Evolutionary conservation across 1,140 invertebrate genomes (phyloP), one percentile per base, ranked within the genome.

Genomic region (Oedothorax gibbosus): DNA sequence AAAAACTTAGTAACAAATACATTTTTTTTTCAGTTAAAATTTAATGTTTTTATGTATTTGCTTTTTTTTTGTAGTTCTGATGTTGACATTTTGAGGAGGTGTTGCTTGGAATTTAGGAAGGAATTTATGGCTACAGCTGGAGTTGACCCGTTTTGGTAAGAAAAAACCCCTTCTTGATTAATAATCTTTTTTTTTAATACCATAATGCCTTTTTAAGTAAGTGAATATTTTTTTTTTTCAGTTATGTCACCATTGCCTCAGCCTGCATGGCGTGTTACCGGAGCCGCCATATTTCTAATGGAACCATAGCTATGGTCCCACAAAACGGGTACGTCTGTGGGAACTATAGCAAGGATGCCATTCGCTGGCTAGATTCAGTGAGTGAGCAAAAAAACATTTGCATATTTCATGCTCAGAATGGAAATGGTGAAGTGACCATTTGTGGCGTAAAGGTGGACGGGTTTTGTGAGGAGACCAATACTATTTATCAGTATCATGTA

Each of bases 301-400:
- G 86, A 11, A 69, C 14, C 5, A 87, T 87, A 57, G 76, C 64
- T 18, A 80, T 87, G 21, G 69, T 87, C 14, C 86, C 85, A 8
- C n/a, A 51, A 18, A 53, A 50, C 6, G 86, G 86, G 8, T 87
- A 87, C 21, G 15, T 62, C n/a, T 53, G 12, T 49, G 57, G 53
- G 7, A 86, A 62, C 35, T 75, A 60, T 9, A 83, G 35, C 21
- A 18, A 49, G 12, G 62, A 64, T 8, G 14, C 62, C 8, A 9
- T 64, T 9, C n/a, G 20, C n/a, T 64, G 79, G 86, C 64, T 86
- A 51, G 51, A 64, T 15, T 87, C 68, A 11, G 7, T 83, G 35
- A 14, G n/a, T 11, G 9, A 82, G 20, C 8, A 14, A 5, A 2
- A 82, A 18, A 35, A 68, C 7, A 71, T 86, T 18, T 8, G 57